phyloP scores from a whole-genome alignment of 1,140 invertebrate species.

The Kradibia gibbosae region DNA sequence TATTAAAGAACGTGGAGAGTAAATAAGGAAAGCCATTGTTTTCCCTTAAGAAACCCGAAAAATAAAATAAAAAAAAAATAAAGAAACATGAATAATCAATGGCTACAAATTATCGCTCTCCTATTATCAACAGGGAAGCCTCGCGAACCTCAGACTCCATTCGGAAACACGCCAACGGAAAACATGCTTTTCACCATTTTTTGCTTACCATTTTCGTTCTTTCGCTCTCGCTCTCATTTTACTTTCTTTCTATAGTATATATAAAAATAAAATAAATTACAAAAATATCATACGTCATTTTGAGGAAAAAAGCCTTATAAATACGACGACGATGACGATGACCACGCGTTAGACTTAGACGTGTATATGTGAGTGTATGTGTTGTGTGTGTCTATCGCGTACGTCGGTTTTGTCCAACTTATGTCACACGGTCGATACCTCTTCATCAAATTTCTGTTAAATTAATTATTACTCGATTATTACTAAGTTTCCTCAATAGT shows the following conservation, averaged over 20 bases:
- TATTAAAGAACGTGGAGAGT: background rate
- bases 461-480: conserved; percentile 60
- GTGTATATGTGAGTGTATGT: conserved; percentile 29
- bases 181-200: conserved; percentile 37
- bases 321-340: conserved; percentile 45
- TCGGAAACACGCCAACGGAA: background rate
- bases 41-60: background rate
- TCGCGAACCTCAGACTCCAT: background rate
- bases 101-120: background rate
- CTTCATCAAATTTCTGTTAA: conserved; percentile 16
- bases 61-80: background rate
- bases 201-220: conserved; percentile 23
- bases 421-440: conserved; percentile 41
- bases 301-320: conserved; percentile 53
- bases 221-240: conserved; percentile 20
- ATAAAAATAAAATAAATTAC: conserved; percentile 54
- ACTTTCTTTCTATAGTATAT: conserved; percentile 50
- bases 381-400: conserved; percentile 1
- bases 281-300: conserved; percentile 53
- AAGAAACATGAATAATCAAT: conserved; percentile 1
- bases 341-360: conserved; percentile 39
- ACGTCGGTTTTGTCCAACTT: background rate
- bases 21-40: conserved; percentile 38
- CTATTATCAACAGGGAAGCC: conserved; percentile 29
- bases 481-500: conserved; percentile 57